A percentile compares a stretch with the other conserved stretches of the same genome.
Evolutionary conservation across 1,140 invertebrate genomes (phyloP).

Genomic region (Grapholita molesta): DNA sequence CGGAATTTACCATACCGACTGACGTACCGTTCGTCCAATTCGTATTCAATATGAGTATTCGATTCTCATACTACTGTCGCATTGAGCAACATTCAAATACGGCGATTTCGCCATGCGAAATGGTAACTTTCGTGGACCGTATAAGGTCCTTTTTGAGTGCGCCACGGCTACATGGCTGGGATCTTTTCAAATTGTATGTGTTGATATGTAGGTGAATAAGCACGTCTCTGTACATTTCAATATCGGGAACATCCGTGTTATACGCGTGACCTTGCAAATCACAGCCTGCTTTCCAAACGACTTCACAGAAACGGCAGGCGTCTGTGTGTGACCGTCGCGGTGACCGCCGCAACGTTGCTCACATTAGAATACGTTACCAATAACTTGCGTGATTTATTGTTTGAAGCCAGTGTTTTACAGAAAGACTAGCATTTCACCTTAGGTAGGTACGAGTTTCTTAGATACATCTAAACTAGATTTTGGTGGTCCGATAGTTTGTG

Average conservation of each 20-base stretch:
- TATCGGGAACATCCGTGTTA: slow-evolving; percentile 78
- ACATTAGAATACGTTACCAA: slow-evolving; percentile 69
- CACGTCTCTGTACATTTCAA: slow-evolving; percentile 77
- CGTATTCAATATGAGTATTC: slow-evolving; percentile 77
- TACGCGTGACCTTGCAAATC: slow-evolving; percentile 77
- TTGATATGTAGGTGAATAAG: slow-evolving; percentile 77
- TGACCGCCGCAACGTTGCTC: slow-evolving; percentile 22
- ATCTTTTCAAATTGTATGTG: slow-evolving; percentile 72
- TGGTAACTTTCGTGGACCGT: slow-evolving; percentile 39
- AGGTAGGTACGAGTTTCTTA: too few species aligned
- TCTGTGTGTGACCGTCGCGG: slow-evolving; percentile 62
- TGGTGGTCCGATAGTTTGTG: too few species aligned
- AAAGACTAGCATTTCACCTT: too few species aligned
- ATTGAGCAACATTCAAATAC: slow-evolving; percentile 66
- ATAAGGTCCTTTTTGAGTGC: slow-evolving; percentile 54
- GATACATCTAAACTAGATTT: too few species aligned
- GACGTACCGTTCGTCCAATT: slow-evolving; percentile 71
- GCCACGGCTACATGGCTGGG: slow-evolving; percentile 39
- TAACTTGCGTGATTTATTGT: slow-evolving; percentile 61
- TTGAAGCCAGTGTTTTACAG: too few species aligned
- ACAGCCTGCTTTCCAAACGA: slow-evolving; percentile 77
- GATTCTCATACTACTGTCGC: slow-evolving; percentile 76
- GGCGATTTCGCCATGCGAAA: slow-evolving; percentile 53
- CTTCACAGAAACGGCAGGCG: slow-evolving; percentile 68
- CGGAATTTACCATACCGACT: slow-evolving; percentile 74